phyloP scores from a whole-genome alignment of 2,888 invertebrate species.

The Rhamphomyia laevipes region DNA sequence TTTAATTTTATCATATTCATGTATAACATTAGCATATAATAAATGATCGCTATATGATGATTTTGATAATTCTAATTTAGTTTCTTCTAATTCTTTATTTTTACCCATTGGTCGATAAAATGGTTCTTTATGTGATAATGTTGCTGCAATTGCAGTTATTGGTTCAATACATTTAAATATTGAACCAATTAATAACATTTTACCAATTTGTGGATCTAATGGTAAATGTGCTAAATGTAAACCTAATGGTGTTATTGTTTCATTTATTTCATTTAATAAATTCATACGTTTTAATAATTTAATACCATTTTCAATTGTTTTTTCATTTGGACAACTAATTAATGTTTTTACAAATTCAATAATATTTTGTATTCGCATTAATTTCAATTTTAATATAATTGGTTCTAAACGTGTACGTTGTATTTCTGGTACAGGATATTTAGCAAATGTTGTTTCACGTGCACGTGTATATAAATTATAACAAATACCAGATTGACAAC shows the following conservation, averaged over 20 bases:
- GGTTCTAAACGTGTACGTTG: slow-evolving; percentile 71
- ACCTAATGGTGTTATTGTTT: slow-evolving; percentile 63
- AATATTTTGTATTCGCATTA: slow-evolving; percentile 57
- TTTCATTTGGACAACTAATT: slow-evolving; percentile 60
- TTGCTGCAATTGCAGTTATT: slow-evolving; percentile 74
- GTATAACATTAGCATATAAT: slow-evolving; percentile 58
- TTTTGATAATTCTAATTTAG: slow-evolving; percentile 46
- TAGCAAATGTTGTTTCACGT: slow-evolving; percentile 48
- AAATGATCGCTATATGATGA: slow-evolving; percentile 69
- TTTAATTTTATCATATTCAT: slow-evolving; percentile 44
- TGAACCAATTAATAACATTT: slow-evolving; percentile 77
- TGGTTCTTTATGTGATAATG: slow-evolving; percentile 75
- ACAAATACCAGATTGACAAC: slow-evolving; percentile 77
- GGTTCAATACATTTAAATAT: slow-evolving; percentile 84
- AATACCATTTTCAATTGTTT: slow-evolving; percentile 56
- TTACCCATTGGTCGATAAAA: slow-evolving; percentile 63
- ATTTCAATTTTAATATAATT: slow-evolving; percentile 70
- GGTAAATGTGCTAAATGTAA: slow-evolving; percentile 81
- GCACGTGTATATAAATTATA: slow-evolving; percentile 67
- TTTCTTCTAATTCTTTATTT: slow-evolving; percentile 48
- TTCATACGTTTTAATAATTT: slow-evolving; percentile 46
- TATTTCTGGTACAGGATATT: slow-evolving; percentile 72
- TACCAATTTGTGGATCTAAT: slow-evolving; percentile 81
- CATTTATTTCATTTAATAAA: slow-evolving; percentile 54
- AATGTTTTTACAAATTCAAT: slow-evolving; percentile 54